These are phyloP conservation scores for Rhipidura dahli DNA, from an alignment of 2,113 vertebrate species.

Conservation along the genomic window DNA sequence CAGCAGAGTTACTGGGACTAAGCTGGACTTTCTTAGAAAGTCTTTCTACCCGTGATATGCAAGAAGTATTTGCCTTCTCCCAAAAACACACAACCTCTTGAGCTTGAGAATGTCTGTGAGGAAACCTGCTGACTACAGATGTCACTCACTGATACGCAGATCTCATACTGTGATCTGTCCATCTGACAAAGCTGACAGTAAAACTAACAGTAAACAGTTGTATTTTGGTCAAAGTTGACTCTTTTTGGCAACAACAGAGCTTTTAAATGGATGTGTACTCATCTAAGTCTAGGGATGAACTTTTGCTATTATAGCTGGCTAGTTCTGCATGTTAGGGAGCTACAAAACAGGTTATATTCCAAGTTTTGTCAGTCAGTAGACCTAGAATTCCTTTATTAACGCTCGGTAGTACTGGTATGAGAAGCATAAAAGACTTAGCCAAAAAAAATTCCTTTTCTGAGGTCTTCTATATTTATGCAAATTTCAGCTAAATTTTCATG, in stretches of 20 bases:
- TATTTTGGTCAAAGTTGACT: background rate
- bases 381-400: background rate
- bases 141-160: background rate
- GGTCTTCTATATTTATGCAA: background rate
- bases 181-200: background rate
- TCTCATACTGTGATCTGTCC: background rate
- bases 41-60: background rate
- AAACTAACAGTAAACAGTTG: background rate
- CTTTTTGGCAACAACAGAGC: background rate
- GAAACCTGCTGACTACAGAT: background rate
- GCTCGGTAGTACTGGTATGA: background rate
- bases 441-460: background rate
- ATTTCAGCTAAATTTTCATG: background rate
- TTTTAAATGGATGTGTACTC: background rate
- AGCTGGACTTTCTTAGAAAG: background rate
- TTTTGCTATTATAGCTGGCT: background rate
- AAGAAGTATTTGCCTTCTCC: background rate
- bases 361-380: background rate
- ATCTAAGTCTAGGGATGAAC: background rate
- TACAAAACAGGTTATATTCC: background rate
- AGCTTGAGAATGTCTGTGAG: background rate
- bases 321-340: background rate
- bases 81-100: background rate
- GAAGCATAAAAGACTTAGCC: background rate
- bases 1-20: background rate